Percentiles rank a stretch among this genome's conserved stretches.
Conservation (phyloP, 2,888 invertebrate species). For the Acleris laterana region DNA sequence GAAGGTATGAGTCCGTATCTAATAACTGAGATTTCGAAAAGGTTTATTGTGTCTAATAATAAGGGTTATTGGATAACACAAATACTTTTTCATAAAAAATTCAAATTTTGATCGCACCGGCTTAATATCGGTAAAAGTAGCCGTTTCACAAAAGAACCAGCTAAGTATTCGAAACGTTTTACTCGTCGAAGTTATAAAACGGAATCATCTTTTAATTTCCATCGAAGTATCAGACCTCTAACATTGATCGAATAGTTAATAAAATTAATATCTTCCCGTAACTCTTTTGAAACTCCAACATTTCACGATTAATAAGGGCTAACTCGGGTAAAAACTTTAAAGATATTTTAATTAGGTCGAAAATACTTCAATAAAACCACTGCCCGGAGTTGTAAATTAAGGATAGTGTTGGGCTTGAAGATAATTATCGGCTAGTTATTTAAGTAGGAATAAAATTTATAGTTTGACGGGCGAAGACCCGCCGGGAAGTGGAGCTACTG, state of each 20-base stretch:
- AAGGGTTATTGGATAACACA: not conserved
- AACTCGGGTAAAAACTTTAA: slow-evolving; percentile 55
- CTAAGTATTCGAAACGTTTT: slow-evolving; percentile 23
- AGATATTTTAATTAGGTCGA: slow-evolving; percentile 74
- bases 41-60: too few species aligned
- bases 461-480: slow-evolving; percentile 52
- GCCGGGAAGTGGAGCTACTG: slow-evolving; percentile 62
- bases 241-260: slow-evolving; percentile 60
- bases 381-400: slow-evolving; percentile 69
- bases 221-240: slow-evolving; percentile 28
- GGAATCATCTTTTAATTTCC: slow-evolving; percentile 33
- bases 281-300: slow-evolving; percentile 47
- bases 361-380: slow-evolving; percentile 75
- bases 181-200: slow-evolving; percentile 10
- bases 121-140: slow-evolving; percentile 20
- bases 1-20: too few species aligned
- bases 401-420: slow-evolving; percentile 57
- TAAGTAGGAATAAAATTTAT: slow-evolving; percentile 67
- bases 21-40: too few species aligned
- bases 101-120: not conserved
- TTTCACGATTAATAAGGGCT: slow-evolving; percentile 46
- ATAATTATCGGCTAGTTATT: slow-evolving; percentile 65
- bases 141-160: slow-evolving; percentile 19
- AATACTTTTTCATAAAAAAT: not conserved
- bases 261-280: slow-evolving; percentile 60